Conservation (phyloP, 2,888 invertebrate species). For the Lepidochrysops patricia region DNA sequence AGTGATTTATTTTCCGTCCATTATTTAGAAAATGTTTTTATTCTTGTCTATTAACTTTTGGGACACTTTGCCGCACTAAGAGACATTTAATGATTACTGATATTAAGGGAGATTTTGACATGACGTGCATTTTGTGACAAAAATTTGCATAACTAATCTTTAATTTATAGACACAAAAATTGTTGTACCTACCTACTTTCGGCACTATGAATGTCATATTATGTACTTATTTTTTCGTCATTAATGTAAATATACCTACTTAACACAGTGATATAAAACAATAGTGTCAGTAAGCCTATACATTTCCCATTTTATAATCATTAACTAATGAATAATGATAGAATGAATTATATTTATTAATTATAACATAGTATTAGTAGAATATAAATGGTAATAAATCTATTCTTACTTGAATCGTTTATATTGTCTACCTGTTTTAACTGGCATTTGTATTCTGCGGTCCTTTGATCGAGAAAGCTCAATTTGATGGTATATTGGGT, state of each 20-base stretch:
- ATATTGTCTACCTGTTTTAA: not conserved
- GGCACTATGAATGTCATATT: too few relatives aligned
- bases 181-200: not conserved
- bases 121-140: too few relatives aligned
- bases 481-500: too few relatives aligned
- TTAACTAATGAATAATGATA: not conserved
- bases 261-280: not conserved
- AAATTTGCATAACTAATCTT: too few relatives aligned
- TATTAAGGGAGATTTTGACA: too few relatives aligned
- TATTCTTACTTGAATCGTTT: constrained; percentile 32
- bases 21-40: not conserved
- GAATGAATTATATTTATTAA: constrained; percentile 15
- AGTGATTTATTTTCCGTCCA: constrained; percentile 2
- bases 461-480: too few relatives aligned
- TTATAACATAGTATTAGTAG: constrained; percentile 23
- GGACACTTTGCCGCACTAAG: too few relatives aligned
- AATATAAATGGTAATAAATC: constrained; percentile 24
- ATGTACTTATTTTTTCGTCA: too few relatives aligned
- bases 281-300: not conserved
- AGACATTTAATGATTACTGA: not conserved
- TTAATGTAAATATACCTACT: too few relatives aligned
- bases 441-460: too few relatives aligned
- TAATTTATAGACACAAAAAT: not conserved
- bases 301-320: not conserved
- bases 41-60: too few relatives aligned